Evolutionary conservation across 2,113 vertebrate genomes (phyloP).

Genomic region (Aegypius monachus): DNA sequence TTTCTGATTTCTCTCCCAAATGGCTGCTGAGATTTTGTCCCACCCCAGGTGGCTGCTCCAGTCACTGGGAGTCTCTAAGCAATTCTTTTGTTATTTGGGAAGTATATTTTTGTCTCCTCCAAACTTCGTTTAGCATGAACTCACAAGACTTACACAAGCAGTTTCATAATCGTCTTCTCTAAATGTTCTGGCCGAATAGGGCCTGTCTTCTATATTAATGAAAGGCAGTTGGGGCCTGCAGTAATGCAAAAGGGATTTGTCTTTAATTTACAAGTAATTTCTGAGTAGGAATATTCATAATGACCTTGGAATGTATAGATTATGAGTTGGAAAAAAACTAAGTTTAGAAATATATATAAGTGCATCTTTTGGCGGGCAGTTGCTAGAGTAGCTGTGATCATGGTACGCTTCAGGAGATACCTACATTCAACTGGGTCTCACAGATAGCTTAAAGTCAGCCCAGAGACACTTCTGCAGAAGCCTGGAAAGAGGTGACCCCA

Average conservation of each 20-base stretch:
- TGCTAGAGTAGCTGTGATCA: background rate
- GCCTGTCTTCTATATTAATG: background rate
- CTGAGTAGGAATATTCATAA: background rate
- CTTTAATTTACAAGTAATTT: background rate
- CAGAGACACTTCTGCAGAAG: background rate
- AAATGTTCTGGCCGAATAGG: background rate
- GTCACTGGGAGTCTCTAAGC: background rate
- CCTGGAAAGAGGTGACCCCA: background rate
- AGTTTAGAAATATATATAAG: background rate
- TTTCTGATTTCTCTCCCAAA: background rate
- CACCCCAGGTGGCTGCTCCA: background rate
- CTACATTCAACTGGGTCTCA: background rate
- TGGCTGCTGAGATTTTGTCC: background rate
- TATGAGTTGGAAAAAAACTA: background rate
- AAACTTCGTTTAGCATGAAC: background rate
- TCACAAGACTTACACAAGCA: background rate
- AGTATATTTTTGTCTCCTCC: background rate
- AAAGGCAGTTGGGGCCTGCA: background rate
- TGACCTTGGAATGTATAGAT: background rate
- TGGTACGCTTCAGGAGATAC: background rate
- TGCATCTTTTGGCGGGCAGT: background rate
- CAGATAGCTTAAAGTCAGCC: background rate
- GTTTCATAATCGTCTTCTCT: background rate
- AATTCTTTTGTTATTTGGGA: background rate
- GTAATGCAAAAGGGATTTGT: background rate